These are phyloP conservation scores for Stictocephala bisonia DNA, from an alignment of 2,888 invertebrate genomes.

Conservation along the genomic window DNA sequence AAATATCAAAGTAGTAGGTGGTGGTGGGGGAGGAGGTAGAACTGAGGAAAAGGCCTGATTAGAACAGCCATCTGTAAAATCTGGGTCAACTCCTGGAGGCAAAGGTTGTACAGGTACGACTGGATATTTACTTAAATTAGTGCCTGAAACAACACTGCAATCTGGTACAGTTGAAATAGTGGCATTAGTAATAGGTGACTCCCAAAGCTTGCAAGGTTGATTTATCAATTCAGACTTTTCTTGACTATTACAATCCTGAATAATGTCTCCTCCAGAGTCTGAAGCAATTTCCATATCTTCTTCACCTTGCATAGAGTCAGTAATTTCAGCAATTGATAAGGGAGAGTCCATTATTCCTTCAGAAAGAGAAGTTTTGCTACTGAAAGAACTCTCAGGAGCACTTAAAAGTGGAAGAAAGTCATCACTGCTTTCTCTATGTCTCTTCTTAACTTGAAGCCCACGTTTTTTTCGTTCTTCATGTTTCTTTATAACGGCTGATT, in stretches of 20 bases:
- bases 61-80: background rate
- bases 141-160: no score
- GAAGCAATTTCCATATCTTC: conserved; percentile 44
- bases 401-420: background rate
- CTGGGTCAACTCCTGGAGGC: conserved; percentile 31
- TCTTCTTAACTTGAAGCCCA: conserved; percentile 17
- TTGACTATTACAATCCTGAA: background rate
- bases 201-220: no score
- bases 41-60: background rate
- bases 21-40: conserved; percentile 19
- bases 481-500: conserved; percentile 40
- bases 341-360: background rate
- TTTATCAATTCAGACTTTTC: no score
- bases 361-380: background rate
- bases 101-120: conserved; percentile 17
- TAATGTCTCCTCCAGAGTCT: conserved; percentile 18
- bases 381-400: background rate
- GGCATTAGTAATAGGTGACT: no score
- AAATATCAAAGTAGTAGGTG: background rate
- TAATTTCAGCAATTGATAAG: conserved; percentile 10
- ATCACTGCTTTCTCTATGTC: background rate
- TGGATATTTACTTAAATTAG: no score
- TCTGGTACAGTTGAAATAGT: background rate
- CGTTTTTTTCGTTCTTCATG: conserved; percentile 29
- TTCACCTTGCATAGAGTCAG: conserved; percentile 34